Conservation (phyloP, 2,888 invertebrate species). For the Drosophila meridionalis region DNA sequence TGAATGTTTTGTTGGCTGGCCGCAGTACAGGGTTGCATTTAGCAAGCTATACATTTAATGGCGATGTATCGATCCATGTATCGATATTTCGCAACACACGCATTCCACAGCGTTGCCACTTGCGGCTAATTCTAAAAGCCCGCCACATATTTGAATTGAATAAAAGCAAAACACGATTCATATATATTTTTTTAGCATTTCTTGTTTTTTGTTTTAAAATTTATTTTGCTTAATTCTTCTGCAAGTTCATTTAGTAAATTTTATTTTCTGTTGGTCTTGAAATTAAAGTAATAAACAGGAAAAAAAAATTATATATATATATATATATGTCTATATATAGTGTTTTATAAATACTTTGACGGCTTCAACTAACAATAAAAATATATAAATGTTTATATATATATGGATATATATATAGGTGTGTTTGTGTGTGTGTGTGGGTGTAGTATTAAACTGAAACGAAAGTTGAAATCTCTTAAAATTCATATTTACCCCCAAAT, state of each 20-base stretch:
- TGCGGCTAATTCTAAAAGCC: neutral
- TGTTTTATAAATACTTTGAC: constrained; percentile 51
- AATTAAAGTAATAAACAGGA: constrained; percentile 37
- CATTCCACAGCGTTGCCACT: constrained; percentile 22
- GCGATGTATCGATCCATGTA: constrained; percentile 25
- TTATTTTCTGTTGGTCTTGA: constrained; percentile 37
- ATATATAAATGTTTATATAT: constrained; percentile 27
- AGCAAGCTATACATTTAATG: neutral
- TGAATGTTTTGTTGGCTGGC: constrained; percentile 61
- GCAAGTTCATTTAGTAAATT: constrained; percentile 29
- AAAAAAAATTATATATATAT: constrained; percentile 15
- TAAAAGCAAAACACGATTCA: neutral
- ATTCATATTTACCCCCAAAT: constrained; percentile 24
- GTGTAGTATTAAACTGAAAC: constrained; percentile 35
- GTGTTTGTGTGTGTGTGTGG: constrained; percentile 8
- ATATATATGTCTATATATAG: neutral
- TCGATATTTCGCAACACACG: constrained; percentile 11
- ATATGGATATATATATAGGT: neutral
- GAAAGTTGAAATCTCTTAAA: constrained; percentile 17
- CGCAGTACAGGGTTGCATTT: constrained; percentile 47
- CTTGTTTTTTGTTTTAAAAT: constrained; percentile 32
- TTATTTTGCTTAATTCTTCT: constrained; percentile 37
- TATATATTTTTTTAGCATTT: constrained; percentile 12
- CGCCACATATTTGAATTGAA: neutral
- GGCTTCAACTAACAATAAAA: constrained; percentile 52